These are phyloP conservation scores for Botia almorhae DNA, from an alignment of 2,797 vertebrate species.

Conservation along the genomic window DNA sequence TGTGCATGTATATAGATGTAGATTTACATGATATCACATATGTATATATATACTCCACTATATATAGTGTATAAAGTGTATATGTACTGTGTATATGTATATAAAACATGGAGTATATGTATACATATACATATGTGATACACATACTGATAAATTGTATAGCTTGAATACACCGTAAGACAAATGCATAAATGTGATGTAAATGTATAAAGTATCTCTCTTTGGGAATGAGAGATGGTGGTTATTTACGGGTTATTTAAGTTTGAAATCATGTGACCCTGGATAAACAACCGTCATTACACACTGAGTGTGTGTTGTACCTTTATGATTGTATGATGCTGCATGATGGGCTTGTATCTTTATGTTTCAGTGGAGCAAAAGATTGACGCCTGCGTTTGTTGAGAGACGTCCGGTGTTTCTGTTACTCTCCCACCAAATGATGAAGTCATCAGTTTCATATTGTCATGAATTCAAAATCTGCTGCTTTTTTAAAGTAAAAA, in stretches of 20 bases:
- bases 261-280: not conserved
- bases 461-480: slow-evolving; percentile 12
- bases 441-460: slow-evolving; percentile 6
- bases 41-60: too few relatives aligned
- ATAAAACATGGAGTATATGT: too few relatives aligned
- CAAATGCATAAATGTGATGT: too few relatives aligned
- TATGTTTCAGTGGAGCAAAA: not conserved
- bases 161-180: too few relatives aligned
- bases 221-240: not conserved
- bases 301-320: not conserved
- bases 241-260: not conserved
- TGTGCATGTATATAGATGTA: not conserved
- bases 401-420: slow-evolving; percentile 19
- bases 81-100: too few relatives aligned
- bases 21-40: too few relatives aligned
- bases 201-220: too few relatives aligned
- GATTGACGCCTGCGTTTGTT: slow-evolving; percentile 1
- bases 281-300: not conserved
- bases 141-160: too few relatives aligned
- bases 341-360: too few relatives aligned
- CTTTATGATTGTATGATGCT: too few relatives aligned
- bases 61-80: too few relatives aligned
- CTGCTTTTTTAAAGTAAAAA: slow-evolving; percentile 4
- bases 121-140: too few relatives aligned
- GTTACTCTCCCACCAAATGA: slow-evolving; percentile 11